Percentiles rank a stretch among this genome's conserved stretches.
phyloP scores from a whole-genome alignment of 2,888 invertebrate genomes.

The Liodrosophila aerea region DNA sequence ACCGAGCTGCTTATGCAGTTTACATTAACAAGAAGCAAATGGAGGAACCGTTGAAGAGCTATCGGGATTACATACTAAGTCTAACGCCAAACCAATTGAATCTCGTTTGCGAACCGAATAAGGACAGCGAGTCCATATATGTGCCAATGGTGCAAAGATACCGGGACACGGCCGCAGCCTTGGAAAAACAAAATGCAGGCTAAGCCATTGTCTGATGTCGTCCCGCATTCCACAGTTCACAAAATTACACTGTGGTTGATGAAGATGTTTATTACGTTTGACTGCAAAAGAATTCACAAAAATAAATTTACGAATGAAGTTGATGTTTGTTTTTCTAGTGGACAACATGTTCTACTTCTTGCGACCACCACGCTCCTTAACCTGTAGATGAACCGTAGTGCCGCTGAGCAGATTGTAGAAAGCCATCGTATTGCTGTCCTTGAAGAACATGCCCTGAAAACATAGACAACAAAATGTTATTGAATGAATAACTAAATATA shows the following conservation, averaged over 20 bases:
- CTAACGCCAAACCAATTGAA: constrained; percentile 82
- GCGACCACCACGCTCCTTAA: constrained; percentile 98
- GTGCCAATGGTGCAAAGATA: constrained; percentile 88
- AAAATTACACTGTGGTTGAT: constrained; percentile 64
- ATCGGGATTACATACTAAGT: constrained; percentile 78
- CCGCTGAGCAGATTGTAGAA: constrained; percentile 97
- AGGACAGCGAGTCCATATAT: constrained; percentile 89
- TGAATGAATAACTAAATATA: not conserved
- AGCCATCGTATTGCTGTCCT: constrained; percentile 96
- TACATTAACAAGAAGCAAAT: constrained; percentile 67
- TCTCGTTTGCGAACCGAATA: constrained; percentile 88
- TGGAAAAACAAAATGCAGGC: constrained; percentile 44
- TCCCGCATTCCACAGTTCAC: constrained; percentile 28
- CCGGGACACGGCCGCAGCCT: constrained; percentile 83
- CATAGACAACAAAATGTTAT: not conserved
- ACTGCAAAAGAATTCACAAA: constrained; percentile 56
- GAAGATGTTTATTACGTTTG: constrained; percentile 58
- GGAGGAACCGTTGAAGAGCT: constrained; percentile 55
- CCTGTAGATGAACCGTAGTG: constrained; percentile 92
- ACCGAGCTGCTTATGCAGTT: constrained; percentile 86
- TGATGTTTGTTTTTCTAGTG: not conserved
- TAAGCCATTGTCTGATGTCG: not conserved
- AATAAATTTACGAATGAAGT: constrained; percentile 43
- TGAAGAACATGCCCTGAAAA: constrained; percentile 97
- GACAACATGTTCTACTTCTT: constrained; percentile 89